These are phyloP conservation scores for Isurus oxyrinchus DNA, from an alignment of 2,113 vertebrate genomes.

Conservation along the genomic window DNA sequence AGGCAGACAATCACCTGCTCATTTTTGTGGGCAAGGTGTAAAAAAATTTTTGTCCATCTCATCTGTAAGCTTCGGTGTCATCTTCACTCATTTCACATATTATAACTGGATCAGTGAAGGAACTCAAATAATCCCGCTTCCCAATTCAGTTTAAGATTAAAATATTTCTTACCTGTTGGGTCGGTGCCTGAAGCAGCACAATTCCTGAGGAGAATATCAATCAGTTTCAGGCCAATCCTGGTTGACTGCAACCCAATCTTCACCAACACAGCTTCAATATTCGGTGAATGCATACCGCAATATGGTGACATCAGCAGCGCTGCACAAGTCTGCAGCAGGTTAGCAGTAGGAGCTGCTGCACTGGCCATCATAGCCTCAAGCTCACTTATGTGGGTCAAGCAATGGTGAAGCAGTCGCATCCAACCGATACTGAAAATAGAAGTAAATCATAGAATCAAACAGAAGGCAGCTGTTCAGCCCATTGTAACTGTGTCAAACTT, in stretches of 20 bases:
- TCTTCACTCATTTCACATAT: neutral
- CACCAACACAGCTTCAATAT: slow-evolving; percentile 93
- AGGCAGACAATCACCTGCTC: neutral
- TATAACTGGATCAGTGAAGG: neutral
- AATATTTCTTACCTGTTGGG: slow-evolving; percentile 71
- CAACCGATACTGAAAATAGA: slow-evolving; percentile 81
- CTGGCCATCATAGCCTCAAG: slow-evolving; percentile 96
- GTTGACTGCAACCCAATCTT: slow-evolving; percentile 97
- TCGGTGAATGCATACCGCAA: slow-evolving; percentile 98
- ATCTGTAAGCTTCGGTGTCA: neutral
- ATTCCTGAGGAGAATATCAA: slow-evolving; percentile 93
- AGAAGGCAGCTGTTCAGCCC: neutral
- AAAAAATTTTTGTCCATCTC: neutral
- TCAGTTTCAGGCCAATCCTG: slow-evolving; percentile 87
- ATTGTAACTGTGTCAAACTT: neutral
- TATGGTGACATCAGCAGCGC: slow-evolving; percentile 96
- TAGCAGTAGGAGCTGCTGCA: slow-evolving; percentile 91
- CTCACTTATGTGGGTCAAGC: slow-evolving; percentile 94
- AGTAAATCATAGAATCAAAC: neutral
- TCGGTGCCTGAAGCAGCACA: slow-evolving; percentile 93
- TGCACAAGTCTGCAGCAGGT: slow-evolving; percentile 92
- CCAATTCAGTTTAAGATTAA: neutral
- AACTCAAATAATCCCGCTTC: neutral
- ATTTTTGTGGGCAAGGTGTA: neutral
- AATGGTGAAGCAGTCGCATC: slow-evolving; percentile 92